Percentiles rank a stretch among this genome's conserved stretches.
These are phyloP conservation scores for Heterodera schachtii DNA, from an alignment of 1,140 invertebrate genomes.

Conservation along the genomic window DNA sequence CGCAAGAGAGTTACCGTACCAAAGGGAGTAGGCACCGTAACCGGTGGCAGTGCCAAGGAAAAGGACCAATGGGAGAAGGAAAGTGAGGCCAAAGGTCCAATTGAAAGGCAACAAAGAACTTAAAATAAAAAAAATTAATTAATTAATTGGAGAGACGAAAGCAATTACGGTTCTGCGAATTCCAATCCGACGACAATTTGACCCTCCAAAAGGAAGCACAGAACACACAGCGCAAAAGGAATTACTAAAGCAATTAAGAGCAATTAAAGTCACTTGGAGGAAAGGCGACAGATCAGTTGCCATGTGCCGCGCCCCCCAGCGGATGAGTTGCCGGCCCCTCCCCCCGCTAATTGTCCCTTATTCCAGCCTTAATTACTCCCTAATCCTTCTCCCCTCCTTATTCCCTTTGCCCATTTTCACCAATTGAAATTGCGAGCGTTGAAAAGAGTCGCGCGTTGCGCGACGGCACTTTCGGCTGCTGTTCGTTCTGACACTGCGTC, in stretches of 20 bases:
- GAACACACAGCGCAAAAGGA: constrained; percentile 37
- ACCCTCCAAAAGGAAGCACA: constrained; percentile 41
- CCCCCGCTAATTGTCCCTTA: background rate
- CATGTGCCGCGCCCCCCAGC: too few relatives aligned
- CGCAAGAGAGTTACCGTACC: constrained; percentile 41
- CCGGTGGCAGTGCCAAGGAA: constrained; percentile 45
- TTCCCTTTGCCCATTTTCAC: constrained; percentile 20
- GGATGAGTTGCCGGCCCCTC: too few relatives aligned
- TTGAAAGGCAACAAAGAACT: constrained; percentile 42
- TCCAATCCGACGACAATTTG: constrained; percentile 39
- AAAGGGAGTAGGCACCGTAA: constrained; percentile 47
- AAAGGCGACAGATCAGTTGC: too few relatives aligned
- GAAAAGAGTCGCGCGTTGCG: constrained; percentile 23
- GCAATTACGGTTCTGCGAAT: constrained; percentile 5
- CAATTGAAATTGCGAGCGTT: constrained; percentile 25
- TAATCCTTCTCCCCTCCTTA: too few relatives aligned
- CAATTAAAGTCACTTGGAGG: background rate
- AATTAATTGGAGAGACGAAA: too few relatives aligned
- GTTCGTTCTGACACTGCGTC: constrained; percentile 6
- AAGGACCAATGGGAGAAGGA: constrained; percentile 45
- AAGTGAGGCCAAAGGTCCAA: constrained; percentile 42
- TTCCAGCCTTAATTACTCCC: too few relatives aligned
- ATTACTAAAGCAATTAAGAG: constrained; percentile 43
- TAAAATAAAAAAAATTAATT: background rate
- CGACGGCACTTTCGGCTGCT: background rate